Conservation (phyloP, 1,140 invertebrate genomes). For the Brachystomella parvula region DNA sequence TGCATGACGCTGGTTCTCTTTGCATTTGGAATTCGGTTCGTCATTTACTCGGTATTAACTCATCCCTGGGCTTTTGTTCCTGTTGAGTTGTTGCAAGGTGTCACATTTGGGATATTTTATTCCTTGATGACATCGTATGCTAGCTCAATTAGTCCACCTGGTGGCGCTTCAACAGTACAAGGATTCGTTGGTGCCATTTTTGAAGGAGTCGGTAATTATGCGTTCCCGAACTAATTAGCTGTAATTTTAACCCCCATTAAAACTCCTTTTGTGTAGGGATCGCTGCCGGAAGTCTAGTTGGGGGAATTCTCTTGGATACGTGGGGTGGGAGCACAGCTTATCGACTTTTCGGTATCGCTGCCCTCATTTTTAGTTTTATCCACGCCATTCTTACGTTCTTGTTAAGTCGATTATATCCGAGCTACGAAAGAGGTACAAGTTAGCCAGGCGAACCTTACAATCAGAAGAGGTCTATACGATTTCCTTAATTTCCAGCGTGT, state of each 20-base stretch:
- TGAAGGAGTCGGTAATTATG: slow-evolving; percentile 63
- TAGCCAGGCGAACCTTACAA: neutral
- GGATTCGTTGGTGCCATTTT: slow-evolving; percentile 75
- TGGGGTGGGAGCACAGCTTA: slow-evolving; percentile 59
- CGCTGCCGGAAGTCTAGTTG: slow-evolving; percentile 64
- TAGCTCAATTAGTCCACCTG: slow-evolving; percentile 70
- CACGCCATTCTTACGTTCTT: slow-evolving; percentile 54
- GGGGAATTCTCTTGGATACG: slow-evolving; percentile 54
- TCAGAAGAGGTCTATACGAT: neutral
- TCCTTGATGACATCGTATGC: slow-evolving; percentile 82
- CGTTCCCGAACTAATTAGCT: neutral
- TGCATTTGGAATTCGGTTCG: slow-evolving; percentile 64
- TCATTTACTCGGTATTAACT: slow-evolving; percentile 68
- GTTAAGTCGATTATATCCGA: slow-evolving; percentile 41
- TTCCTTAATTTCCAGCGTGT: slow-evolving; percentile 1
- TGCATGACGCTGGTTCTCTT: slow-evolving; percentile 74
- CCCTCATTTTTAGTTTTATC: slow-evolving; percentile 53
- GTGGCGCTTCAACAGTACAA: slow-evolving; percentile 76
- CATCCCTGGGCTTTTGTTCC: slow-evolving; percentile 75
- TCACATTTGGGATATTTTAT: slow-evolving; percentile 82
- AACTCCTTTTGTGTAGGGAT: slow-evolving; percentile 48
- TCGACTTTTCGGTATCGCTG: slow-evolving; percentile 58
- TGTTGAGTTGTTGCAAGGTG: slow-evolving; percentile 75
- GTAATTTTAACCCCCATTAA: neutral
- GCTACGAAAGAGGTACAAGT: neutral